Evolutionary conservation across 2,888 invertebrate species (phyloP).

Genomic region (Electrophaes corylata): DNA sequence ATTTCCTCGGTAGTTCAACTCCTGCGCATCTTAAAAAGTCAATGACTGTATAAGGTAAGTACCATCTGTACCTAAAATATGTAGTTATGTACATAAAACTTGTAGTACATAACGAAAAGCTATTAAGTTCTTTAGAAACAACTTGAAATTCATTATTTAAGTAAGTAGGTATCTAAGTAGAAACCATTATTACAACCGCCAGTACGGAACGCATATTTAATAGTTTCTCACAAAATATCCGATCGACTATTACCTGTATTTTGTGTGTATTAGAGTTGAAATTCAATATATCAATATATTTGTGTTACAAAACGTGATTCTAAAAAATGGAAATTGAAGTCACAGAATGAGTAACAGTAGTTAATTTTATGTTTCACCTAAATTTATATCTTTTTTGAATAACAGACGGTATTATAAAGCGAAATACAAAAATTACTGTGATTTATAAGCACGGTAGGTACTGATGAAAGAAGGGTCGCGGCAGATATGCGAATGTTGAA

Average conservation of each 20-base stretch:
- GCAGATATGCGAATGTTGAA: too few species aligned
- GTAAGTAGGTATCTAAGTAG: slow-evolving; percentile 22
- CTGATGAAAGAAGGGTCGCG: too few species aligned
- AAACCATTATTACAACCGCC: slow-evolving; percentile 31
- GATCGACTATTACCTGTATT: slow-evolving; percentile 1
- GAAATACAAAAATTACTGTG: too few species aligned
- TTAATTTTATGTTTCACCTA: background rate
- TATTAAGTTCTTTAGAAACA: slow-evolving; percentile 26
- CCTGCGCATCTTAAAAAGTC: background rate
- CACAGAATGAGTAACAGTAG: slow-evolving; percentile 6
- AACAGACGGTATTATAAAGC: too few species aligned
- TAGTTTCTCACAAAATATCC: background rate
- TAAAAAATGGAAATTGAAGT: slow-evolving; percentile 68
- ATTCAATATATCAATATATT: background rate
- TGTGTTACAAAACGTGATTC: slow-evolving; percentile 42
- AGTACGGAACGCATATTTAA: slow-evolving; percentile 27
- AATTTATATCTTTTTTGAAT: too few species aligned
- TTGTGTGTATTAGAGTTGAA: slow-evolving; percentile 1
- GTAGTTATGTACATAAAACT: slow-evolving; percentile 1
- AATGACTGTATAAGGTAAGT: background rate
- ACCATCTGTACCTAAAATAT: background rate
- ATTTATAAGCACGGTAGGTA: too few species aligned
- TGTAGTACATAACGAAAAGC: slow-evolving; percentile 26
- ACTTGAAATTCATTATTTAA: slow-evolving; percentile 32
- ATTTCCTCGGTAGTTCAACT: too few species aligned